phyloP scores from a whole-genome alignment of 2,888 invertebrate species.

The Papilio demoleus region DNA sequence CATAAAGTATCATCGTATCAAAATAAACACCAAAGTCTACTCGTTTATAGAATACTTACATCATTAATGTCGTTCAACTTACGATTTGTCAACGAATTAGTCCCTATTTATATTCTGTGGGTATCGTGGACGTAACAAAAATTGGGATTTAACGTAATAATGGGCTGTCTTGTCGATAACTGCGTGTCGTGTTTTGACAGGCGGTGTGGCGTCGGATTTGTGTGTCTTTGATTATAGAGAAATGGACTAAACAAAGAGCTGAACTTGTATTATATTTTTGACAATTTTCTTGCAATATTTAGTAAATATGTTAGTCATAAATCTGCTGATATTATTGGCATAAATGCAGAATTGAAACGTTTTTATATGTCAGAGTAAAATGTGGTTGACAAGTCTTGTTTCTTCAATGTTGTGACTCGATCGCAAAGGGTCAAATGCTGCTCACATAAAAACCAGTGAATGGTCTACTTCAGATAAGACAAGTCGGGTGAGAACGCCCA shows the following conservation, averaged over 20 bases:
- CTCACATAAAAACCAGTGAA: slow-evolving; percentile 62
- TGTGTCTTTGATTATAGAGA: slow-evolving; percentile 26
- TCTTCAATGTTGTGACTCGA: slow-evolving; percentile 9
- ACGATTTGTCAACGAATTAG: slow-evolving; percentile 41
- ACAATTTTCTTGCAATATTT: too few relatives aligned
- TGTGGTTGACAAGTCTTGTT: neutral
- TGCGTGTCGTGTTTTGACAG: slow-evolving; percentile 47
- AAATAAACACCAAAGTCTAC: slow-evolving; percentile 36
- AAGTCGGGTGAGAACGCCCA: slow-evolving; percentile 31
- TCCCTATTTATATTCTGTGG: slow-evolving; percentile 48
- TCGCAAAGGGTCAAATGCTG: slow-evolving; percentile 47
- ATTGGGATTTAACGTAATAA: slow-evolving; percentile 46
- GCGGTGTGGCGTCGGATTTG: slow-evolving; percentile 44
- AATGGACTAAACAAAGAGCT: neutral
- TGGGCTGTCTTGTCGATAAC: slow-evolving; percentile 45
- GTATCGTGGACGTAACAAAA: slow-evolving; percentile 42
- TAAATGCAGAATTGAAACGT: neutral
- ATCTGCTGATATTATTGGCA: too few relatives aligned
- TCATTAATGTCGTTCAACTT: slow-evolving; percentile 31
- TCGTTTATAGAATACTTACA: slow-evolving; percentile 45
- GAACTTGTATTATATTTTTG: too few relatives aligned
- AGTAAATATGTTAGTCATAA: neutral
- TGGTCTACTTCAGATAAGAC: slow-evolving; percentile 62
- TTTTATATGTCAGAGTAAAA: neutral
- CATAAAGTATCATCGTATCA: neutral